phyloP scores from a whole-genome alignment of 2,888 invertebrate species.

The Sesamia inferens region DNA sequence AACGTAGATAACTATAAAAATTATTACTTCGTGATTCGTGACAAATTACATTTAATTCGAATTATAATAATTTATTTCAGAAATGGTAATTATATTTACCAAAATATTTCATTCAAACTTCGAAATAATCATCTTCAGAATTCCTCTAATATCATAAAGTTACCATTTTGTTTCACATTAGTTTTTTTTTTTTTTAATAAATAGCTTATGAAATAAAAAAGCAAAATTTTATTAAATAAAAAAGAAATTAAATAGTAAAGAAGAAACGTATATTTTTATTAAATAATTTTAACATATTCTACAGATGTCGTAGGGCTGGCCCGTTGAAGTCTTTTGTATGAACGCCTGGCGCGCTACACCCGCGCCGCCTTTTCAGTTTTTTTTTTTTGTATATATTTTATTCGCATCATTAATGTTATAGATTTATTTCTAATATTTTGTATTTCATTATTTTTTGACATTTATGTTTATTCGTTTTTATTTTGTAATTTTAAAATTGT shows the following conservation, averaged over 20 bases:
- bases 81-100: neutral
- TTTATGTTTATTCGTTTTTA: too few species aligned
- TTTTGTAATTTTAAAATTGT: too few species aligned
- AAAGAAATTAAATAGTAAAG: neutral
- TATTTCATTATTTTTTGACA: too few species aligned
- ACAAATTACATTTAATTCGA: neutral
- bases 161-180: too few species aligned
- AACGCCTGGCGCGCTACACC: neutral
- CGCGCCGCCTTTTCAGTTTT: constrained; percentile 4
- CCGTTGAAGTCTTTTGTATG: constrained; percentile 78
- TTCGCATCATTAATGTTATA: neutral
- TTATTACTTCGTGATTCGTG: neutral
- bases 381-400: neutral
- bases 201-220: too few species aligned
- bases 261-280: neutral
- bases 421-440: too few species aligned
- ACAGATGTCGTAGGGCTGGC: neutral
- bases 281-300: neutral
- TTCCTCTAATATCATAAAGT: too few species aligned
- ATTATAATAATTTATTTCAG: neutral
- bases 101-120: neutral
- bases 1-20: neutral
- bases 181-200: neutral
- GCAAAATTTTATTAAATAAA: too few species aligned
- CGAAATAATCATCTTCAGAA: too few species aligned